These are phyloP conservation scores for Pseudomyrmex pallidus DNA, from an alignment of 1,140 invertebrate genomes.

Conservation along the genomic window DNA sequence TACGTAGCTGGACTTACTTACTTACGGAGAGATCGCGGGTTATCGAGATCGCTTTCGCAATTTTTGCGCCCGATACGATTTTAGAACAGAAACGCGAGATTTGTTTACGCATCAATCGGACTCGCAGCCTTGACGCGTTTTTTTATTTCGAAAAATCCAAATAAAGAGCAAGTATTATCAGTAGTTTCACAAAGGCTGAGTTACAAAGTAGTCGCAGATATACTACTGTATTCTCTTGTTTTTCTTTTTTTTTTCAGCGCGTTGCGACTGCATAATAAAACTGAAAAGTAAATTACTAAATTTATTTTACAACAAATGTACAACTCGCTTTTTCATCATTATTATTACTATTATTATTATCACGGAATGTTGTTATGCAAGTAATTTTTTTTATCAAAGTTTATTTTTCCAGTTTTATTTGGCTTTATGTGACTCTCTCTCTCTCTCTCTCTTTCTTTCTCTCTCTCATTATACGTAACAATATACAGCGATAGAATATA, in stretches of 20 bases:
- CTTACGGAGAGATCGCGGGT: constrained; percentile 9
- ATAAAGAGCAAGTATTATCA: no score
- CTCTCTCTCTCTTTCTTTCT: no score
- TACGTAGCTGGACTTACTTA: neutral
- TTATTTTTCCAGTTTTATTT: neutral
- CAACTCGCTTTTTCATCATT: no score
- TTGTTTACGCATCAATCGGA: neutral
- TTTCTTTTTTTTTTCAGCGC: no score
- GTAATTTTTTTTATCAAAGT: neutral
- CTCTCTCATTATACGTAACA: no score
- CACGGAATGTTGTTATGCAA: neutral
- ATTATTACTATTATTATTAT: no score
- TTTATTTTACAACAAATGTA: no score
- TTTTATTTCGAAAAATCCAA: no score
- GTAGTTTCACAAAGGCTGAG: constrained; percentile 4
- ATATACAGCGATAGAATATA: no score
- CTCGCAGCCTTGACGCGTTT: neutral
- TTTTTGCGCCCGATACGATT: constrained; percentile 17
- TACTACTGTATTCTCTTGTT: no score
- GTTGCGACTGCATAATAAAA: neutral
- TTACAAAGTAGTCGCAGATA: neutral
- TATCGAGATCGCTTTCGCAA: constrained; percentile 9
- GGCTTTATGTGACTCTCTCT: no score
- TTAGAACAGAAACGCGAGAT: constrained; percentile 5
- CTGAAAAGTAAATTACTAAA: neutral